Conservation (phyloP, 1,140 invertebrate genomes). For the Penaeus chinensis region DNA sequence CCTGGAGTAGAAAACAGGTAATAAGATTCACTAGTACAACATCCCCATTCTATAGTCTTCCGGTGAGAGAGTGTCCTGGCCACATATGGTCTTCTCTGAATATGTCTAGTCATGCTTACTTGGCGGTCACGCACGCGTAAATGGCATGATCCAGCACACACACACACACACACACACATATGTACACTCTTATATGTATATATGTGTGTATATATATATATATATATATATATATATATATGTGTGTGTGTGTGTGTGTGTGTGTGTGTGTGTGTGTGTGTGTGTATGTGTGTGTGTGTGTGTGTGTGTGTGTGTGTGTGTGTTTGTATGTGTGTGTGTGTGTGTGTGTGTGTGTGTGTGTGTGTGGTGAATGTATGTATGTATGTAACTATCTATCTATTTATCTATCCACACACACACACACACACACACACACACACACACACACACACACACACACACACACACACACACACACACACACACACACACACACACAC, state of each 20-base stretch:
- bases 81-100: too few species aligned
- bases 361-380: neutral
- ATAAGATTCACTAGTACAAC: too few species aligned
- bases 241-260: neutral
- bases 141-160: too few species aligned
- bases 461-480: constrained; percentile 75
- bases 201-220: neutral
- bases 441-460: constrained; percentile 93
- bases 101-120: too few species aligned
- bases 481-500: too few species aligned
- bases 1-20: too few species aligned
- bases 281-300: constrained; percentile 8
- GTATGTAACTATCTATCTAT: neutral
- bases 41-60: too few species aligned
- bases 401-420: constrained; percentile 78
- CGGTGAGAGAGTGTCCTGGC: too few species aligned
- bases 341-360: too few species aligned
- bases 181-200: neutral
- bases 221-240: neutral
- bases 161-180: too few species aligned
- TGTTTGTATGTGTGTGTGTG: too few species aligned
- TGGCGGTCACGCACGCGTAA: too few species aligned
- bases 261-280: neutral
- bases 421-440: constrained; percentile 88
- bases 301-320: neutral